These are phyloP conservation scores for Miichthys miiuy DNA, from an alignment of 2,797 vertebrate genomes.

Conservation along the genomic window DNA sequence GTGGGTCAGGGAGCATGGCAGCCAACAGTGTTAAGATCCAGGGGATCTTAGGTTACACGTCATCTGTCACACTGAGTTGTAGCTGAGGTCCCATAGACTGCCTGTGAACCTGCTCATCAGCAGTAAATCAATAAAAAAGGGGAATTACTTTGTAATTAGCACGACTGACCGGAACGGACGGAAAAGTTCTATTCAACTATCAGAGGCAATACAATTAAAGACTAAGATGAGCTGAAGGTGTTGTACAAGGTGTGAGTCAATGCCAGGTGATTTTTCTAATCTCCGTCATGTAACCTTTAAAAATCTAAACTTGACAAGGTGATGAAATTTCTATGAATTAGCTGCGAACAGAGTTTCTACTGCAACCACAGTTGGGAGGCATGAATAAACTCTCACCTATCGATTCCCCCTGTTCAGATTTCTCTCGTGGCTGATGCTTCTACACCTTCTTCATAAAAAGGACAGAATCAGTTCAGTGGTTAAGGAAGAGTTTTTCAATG, in stretches of 20 bases:
- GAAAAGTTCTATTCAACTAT: neutral
- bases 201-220: neutral
- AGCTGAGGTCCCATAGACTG: conserved; percentile 16
- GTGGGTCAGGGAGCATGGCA: conserved; percentile 72
- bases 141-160: neutral
- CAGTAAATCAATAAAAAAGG: conserved; percentile 22
- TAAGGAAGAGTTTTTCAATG: neutral
- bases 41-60: conserved; percentile 71
- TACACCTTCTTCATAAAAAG: conserved; percentile 26
- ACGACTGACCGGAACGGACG: neutral
- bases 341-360: conserved; percentile 15
- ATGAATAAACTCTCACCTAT: conserved; percentile 36
- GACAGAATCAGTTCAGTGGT: conserved; percentile 1
- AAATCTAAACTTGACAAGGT: conserved; percentile 20
- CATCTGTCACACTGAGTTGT: conserved; percentile 65
- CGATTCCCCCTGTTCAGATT: conserved; percentile 34
- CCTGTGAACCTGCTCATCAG: conserved; percentile 34
- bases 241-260: neutral
- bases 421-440: conserved; percentile 9
- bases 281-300: conserved; percentile 30
- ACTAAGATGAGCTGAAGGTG: neutral
- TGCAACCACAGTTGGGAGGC: neutral
- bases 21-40: conserved; percentile 70
- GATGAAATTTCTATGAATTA: conserved; percentile 19
- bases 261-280: conserved; percentile 14